Evolutionary conservation across 2,888 invertebrate genomes (phyloP).

Genomic region (Nasonovia ribisnigri): DNA sequence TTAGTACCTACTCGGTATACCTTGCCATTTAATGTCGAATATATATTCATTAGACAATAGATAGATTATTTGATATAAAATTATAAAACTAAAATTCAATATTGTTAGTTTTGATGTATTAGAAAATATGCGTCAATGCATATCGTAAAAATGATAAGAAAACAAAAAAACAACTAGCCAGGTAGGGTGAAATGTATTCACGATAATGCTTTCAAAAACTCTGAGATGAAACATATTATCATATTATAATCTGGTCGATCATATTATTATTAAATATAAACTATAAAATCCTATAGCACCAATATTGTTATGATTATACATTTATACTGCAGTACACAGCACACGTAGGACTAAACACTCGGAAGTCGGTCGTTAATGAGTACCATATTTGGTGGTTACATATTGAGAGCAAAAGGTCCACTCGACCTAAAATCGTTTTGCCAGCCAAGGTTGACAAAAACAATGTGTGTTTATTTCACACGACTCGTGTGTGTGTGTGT

Average conservation of each 20-base stretch:
- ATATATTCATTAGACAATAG: background rate
- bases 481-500: background rate
- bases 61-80: background rate
- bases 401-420: slow-evolving; percentile 11
- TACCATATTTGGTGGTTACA: background rate
- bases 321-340: too few relatives aligned
- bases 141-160: background rate
- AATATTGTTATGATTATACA: background rate
- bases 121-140: background rate
- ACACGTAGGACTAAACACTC: background rate
- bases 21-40: background rate
- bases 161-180: background rate
- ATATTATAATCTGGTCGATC: background rate
- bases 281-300: background rate
- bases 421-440: slow-evolving; percentile 27
- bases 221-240: background rate
- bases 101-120: background rate
- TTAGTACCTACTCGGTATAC: too few relatives aligned
- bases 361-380: slow-evolving; percentile 28
- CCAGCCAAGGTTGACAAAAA: slow-evolving; percentile 35
- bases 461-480: slow-evolving; percentile 16
- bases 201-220: background rate
- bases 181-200: background rate
- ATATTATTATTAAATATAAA: background rate
- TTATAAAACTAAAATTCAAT: background rate